Evolutionary conservation across 2,113 vertebrate genomes (phyloP), one percentile per base, ranked within the genome.

Genomic region (Esox niger): DNA sequence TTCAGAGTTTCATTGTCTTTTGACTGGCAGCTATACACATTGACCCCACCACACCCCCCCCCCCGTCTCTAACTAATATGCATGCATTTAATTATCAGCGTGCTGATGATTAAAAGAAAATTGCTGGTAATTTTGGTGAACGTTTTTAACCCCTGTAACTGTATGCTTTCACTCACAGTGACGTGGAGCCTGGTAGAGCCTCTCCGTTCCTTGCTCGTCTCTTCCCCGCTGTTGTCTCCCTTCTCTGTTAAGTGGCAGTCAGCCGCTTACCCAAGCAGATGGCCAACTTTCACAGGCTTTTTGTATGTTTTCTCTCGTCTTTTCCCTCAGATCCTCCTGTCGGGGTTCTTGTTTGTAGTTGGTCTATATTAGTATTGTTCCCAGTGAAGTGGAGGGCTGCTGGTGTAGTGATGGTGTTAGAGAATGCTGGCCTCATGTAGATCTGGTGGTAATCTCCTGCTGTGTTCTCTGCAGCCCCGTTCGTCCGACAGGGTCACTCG

Each of bases 81-180:
- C 6, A 17, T 59, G 20, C 57, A 59, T 52, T 43, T 43, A 23
- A n/a, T 23, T 23, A 52, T 52, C n/a, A 52, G 47, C 8, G n/a
- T n/a, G n/a, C n/a, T n/a, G 47, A 52, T 23, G 47, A 2, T 52
- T 0, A 21, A 11, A 52, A 23, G 17, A 23, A 9, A 52, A 52
- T n/a, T 52, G 47, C 47, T n/a, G 4, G 2, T 20, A 52, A 27
- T 29, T 15, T n/a, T 47, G 46, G 2, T 6, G 25, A 64, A 46
- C 29, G 35, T 43, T 29, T 23, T 5, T 27, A 43, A 43, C 38
- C n/a, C 31, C 27, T 32, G 21, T 21, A 11, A 9, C 15, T 26
- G 1, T 49, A 26, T 15, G 26, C 10, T 72, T 56, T 4, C 74
- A 88, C 90, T 91, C 73, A 91, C 90, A 23, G 72, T 77, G 76